Evolutionary conservation across 2,888 invertebrate species (phyloP).

Genomic region (Ophion obscuratus): DNA sequence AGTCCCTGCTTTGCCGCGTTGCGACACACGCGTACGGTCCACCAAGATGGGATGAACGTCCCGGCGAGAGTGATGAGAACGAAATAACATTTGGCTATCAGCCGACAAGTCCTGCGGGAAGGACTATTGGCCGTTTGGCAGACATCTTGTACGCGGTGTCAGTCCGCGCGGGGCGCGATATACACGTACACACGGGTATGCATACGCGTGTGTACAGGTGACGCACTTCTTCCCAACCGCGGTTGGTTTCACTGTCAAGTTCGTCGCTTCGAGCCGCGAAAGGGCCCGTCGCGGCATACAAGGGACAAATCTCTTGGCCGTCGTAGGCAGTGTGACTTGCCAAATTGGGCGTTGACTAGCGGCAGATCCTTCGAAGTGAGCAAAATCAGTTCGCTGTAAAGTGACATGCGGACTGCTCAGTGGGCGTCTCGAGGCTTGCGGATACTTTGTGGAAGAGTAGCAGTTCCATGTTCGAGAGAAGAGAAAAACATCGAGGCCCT

Average conservation of each 20-base stretch:
- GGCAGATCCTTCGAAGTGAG: too few relatives aligned
- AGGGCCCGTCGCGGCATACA: not conserved
- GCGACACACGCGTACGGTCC: not conserved
- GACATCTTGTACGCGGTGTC: too few relatives aligned
- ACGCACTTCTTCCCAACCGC: not conserved
- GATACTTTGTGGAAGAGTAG: not conserved
- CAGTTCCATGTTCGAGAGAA: not conserved
- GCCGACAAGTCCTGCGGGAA: too few relatives aligned
- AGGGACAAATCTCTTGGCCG: not conserved
- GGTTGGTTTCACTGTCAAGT: constrained; percentile 31
- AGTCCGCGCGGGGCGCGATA: not conserved
- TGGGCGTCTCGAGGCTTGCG: not conserved
- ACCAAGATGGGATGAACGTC: not conserved
- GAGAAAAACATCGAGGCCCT: constrained; percentile 8
- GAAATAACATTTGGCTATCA: not conserved
- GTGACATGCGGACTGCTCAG: not conserved
- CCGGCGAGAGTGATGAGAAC: not conserved
- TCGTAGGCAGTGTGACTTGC: not conserved
- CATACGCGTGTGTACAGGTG: not conserved
- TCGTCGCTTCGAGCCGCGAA: not conserved
- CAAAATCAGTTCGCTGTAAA: too few relatives aligned
- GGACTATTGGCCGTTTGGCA: too few relatives aligned
- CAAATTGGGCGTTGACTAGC: not conserved
- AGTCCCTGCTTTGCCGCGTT: not conserved
- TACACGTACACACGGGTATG: not conserved